phyloP scores from a whole-genome alignment of 2,797 vertebrate species.

The Pelochelys cantorii region DNA sequence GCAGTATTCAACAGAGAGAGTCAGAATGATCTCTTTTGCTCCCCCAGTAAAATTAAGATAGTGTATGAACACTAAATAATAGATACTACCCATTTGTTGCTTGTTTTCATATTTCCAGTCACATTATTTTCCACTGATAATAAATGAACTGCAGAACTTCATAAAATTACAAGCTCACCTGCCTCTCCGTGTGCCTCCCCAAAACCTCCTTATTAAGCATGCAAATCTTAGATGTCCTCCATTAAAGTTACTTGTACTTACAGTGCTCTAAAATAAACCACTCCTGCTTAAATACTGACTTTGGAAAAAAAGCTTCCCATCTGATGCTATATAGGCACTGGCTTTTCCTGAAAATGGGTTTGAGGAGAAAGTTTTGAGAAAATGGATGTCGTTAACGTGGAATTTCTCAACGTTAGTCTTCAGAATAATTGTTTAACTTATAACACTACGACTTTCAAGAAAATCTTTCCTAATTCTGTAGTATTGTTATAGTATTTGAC shows the following conservation, averaged over 20 bases:
- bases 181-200: not conserved
- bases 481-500: not conserved
- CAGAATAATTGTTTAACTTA: not conserved
- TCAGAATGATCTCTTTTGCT: not conserved
- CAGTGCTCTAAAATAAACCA: not conserved
- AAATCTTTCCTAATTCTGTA: not conserved
- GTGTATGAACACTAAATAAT: not conserved
- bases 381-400: not conserved
- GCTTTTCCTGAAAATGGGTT: not conserved
- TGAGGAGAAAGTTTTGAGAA: not conserved
- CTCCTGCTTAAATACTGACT: not conserved
- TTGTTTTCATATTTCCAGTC: not conserved
- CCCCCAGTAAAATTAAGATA: not conserved
- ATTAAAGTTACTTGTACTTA: not conserved
- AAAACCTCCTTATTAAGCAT: not conserved
- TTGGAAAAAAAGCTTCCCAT: not conserved
- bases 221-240: not conserved
- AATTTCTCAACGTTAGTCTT: not conserved
- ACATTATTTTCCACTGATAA: not conserved
- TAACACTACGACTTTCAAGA: not conserved
- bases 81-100: not conserved
- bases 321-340: not conserved
- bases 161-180: not conserved
- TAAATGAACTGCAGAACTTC: not conserved
- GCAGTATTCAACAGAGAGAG: not conserved